Conservation (phyloP, 2,113 vertebrate genomes). For the Sinosuthora webbiana region DNA sequence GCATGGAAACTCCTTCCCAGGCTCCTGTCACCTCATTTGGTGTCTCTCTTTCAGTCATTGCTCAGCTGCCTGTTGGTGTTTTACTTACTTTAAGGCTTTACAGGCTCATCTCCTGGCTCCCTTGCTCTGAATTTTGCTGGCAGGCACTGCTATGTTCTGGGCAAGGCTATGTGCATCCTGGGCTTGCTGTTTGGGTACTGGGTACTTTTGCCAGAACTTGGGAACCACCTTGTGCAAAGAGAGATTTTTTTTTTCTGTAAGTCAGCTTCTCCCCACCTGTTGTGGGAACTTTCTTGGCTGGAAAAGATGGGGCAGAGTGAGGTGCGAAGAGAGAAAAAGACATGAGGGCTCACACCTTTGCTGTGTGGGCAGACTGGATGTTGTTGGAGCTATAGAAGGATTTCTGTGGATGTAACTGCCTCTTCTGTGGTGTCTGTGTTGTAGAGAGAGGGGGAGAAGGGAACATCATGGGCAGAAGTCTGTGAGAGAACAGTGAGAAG, state of each 20-base stretch:
- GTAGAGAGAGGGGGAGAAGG: not conserved
- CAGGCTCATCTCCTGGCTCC: not conserved
- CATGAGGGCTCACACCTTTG: not conserved
- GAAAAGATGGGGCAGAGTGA: not conserved
- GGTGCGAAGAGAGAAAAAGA: not conserved
- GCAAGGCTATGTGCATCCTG: not conserved
- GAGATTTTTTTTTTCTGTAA: not conserved
- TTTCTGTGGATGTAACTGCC: not conserved
- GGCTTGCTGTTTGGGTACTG: not conserved
- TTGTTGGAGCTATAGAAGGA: not conserved
- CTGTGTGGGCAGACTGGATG: not conserved
- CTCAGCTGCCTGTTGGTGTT: not conserved
- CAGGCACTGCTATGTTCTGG: not conserved
- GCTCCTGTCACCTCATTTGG: not conserved
- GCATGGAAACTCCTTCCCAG: not conserved
- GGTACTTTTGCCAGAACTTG: not conserved
- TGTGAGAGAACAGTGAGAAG: fast-evolving
- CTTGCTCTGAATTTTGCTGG: not conserved
- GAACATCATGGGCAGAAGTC: not conserved
- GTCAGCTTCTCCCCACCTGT: not conserved
- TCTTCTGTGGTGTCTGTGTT: not conserved
- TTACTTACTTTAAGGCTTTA: not conserved
- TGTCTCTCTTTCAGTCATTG: not conserved
- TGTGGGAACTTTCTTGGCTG: not conserved
- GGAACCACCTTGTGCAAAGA: not conserved